phyloP scores from a whole-genome alignment of 2,888 invertebrate genomes.

The Andricus quercusramuli region DNA sequence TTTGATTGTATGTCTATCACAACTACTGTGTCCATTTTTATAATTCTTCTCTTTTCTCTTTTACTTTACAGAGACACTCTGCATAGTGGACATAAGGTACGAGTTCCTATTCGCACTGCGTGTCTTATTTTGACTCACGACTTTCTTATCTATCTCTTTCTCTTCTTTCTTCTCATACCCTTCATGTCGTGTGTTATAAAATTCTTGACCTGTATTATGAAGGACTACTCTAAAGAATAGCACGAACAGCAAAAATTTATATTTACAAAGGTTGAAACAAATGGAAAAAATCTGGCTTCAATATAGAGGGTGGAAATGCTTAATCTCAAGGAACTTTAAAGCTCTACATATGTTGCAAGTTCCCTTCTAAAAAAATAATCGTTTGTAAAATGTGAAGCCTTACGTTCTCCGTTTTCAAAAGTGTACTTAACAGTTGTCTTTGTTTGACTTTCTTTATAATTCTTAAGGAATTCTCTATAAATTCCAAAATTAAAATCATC shows the following conservation, averaged over 20 bases:
- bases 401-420: no score
- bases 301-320: neutral
- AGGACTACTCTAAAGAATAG: neutral
- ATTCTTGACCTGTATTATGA: neutral
- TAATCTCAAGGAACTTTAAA: neutral
- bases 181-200: neutral
- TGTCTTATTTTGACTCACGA: conserved; percentile 52
- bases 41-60: conserved; percentile 76
- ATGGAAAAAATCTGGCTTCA: neutral
- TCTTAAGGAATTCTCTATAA: neutral
- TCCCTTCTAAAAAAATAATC: neutral
- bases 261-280: conserved; percentile 2
- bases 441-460: no score
- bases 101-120: conserved; percentile 62
- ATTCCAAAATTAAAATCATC: no score
- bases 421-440: no score
- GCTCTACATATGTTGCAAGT: neutral
- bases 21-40: conserved; percentile 66
- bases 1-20: conserved; percentile 8
- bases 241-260: neutral
- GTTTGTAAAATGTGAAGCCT: neutral
- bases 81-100: conserved; percentile 77
- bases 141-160: conserved; percentile 41
- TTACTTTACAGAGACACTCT: conserved; percentile 77
- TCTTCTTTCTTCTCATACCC: conserved; percentile 42